Base-by-base conservation (phyloP, 1,140 invertebrate species). In the Bacillus rossius region DNA sequence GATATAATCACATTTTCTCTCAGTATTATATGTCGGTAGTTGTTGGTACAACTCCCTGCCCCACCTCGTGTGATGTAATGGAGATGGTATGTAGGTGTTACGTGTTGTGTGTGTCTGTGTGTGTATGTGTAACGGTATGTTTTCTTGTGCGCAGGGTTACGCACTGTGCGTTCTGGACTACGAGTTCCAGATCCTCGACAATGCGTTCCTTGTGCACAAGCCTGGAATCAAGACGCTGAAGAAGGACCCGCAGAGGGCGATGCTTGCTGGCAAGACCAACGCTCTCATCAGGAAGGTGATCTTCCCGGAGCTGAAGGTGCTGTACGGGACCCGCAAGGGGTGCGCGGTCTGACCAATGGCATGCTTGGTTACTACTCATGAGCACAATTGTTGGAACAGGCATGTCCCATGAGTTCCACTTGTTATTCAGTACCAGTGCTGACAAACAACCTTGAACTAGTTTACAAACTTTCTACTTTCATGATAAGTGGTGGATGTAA, bases 141-240 rank as follows among this genome's bases (percentile, higher is more conserved):
- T n/a, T 26, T 68, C 64, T 64, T 61, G 59, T 80, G 79, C 10
- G 20, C 76, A 94, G 89, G 91, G 89, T 59, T 94, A 94, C 73
- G 82, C 87, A 37, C 78, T 94, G 42, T 94, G 91, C 73, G 87
- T 92, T 3, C 75, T 91, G 66, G 87, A 94, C 72, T 94, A 94
- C 69, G 90, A 94, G 66, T 93, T 94, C 70, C 83, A 92, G 70
- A 93, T 94, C 63, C 69, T 95, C 64, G 89, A 94, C 73, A 94
- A 94, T 71, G 90, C 88, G 7, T 94, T 93, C 71, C 77, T 94
- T 13, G 88, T 92, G 3, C 91, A 94, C 73, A 85, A 89, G 59
- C 91, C 91, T 0, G 91, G 91, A 17, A 92, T 93, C 49, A 93
- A 93, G 69, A 81, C 85, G 23, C 83, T 84, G 66, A 87, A 85